Percentiles rank a stretch among this genome's conserved stretches.
Evolutionary conservation across 1,140 invertebrate species (phyloP).

Genomic region (Tetramorium parvispinum): DNA sequence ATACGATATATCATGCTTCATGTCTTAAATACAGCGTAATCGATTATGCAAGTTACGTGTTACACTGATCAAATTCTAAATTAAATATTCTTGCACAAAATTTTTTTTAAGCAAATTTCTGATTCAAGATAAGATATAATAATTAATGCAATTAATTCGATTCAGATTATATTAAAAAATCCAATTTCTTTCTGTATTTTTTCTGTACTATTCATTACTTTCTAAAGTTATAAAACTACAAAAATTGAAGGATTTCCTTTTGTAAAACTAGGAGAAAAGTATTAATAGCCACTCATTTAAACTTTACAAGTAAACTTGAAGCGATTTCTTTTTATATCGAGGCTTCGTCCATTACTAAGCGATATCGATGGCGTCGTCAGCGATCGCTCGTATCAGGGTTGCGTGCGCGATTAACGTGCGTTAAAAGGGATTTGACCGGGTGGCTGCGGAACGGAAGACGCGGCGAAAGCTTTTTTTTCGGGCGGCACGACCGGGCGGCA

Average conservation of each 20-base stretch:
- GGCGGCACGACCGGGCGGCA: slow-evolving; percentile 12
- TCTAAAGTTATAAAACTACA: not conserved
- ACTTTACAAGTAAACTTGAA: not conserved
- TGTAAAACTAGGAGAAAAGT: not conserved
- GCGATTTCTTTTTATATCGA: not conserved
- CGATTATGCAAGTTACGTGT: not conserved
- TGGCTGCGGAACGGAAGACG: slow-evolving; percentile 31
- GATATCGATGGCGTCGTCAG: not conserved
- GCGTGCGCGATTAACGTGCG: slow-evolving; percentile 49
- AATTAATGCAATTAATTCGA: not conserved
- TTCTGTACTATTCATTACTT: not conserved
- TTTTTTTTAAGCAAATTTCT: not conserved
- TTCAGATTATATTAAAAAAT: not conserved
- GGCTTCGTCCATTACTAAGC: not conserved
- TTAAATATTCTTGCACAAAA: not conserved
- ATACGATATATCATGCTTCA: not conserved
- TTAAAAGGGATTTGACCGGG: slow-evolving; percentile 28
- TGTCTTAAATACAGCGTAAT: not conserved
- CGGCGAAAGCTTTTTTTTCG: slow-evolving; percentile 37
- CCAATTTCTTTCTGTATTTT: not conserved
- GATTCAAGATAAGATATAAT: not conserved
- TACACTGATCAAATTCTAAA: not conserved
- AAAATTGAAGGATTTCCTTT: not conserved
- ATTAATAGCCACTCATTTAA: not conserved
- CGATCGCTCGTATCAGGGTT: slow-evolving; percentile 33